Percentiles rank a stretch among this genome's conserved stretches.
Evolutionary conservation across 2,113 vertebrate genomes (phyloP).

Genomic region (Bubalus kerabau): DNA sequence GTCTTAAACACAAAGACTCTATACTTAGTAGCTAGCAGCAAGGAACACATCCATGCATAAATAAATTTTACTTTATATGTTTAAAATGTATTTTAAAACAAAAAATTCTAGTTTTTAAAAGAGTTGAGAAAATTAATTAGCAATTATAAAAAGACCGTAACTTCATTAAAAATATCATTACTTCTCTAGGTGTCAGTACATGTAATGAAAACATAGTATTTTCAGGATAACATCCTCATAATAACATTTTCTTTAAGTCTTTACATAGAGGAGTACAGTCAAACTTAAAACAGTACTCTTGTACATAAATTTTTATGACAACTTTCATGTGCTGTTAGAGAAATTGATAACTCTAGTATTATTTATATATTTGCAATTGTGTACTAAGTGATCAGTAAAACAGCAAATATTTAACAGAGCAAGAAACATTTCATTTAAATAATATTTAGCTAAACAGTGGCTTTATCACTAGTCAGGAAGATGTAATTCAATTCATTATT

Average conservation of each 20-base stretch:
- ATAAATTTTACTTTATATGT: background rate
- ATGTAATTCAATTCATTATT: constrained; percentile 8
- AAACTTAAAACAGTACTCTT: background rate
- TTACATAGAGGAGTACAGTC: background rate
- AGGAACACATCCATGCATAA: background rate
- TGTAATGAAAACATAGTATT: background rate
- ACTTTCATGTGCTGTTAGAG: constrained; percentile 17
- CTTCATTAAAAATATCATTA: constrained; percentile 4
- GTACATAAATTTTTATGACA: background rate
- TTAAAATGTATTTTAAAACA: background rate
- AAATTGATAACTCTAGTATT: constrained; percentile 8
- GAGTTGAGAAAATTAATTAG: background rate
- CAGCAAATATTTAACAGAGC: constrained; percentile 1
- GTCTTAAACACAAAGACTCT: background rate
- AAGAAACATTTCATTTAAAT: constrained; percentile 13
- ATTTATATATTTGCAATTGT: constrained; percentile 11
- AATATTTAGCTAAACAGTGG: background rate
- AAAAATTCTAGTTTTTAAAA: background rate
- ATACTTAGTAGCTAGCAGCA: background rate
- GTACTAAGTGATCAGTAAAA: background rate
- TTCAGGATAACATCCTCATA: background rate
- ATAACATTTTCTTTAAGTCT: background rate
- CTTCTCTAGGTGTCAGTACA: background rate
- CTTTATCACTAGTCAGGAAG: constrained; percentile 9
- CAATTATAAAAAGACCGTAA: constrained; percentile 5